Percentiles rank a stretch among this genome's conserved stretches.
Evolutionary conservation across 30 jellyfish, hydroid and myxozoan species (phyloP).

Genomic region (Aurelia sp.): DNA sequence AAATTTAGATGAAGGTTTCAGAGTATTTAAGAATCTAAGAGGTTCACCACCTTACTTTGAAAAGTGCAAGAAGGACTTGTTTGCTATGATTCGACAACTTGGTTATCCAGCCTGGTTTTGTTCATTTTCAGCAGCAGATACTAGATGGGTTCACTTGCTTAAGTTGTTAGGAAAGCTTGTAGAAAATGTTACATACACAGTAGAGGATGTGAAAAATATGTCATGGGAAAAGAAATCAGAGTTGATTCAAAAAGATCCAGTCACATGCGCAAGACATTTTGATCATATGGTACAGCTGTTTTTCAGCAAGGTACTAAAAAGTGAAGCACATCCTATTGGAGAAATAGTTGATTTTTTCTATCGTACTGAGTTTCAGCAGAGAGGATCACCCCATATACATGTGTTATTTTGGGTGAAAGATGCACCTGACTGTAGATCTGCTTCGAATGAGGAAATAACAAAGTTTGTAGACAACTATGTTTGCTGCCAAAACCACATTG

Average conservation of each 20-base stretch:
- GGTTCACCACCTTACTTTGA: slow-evolving; percentile 55
- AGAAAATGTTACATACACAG: not conserved
- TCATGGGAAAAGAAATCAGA: slow-evolving; percentile 43
- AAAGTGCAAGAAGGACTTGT: slow-evolving; percentile 32
- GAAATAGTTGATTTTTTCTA: slow-evolving; percentile 8
- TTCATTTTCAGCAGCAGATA: slow-evolving; percentile 62
- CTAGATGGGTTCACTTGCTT: slow-evolving; percentile 13
- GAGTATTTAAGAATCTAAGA: slow-evolving; percentile 30
- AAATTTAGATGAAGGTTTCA: slow-evolving; percentile 36
- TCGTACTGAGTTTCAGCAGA: slow-evolving; percentile 26
- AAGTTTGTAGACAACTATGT: slow-evolving; percentile 42
- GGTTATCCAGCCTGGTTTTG: slow-evolving; percentile 57
- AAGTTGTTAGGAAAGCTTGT: not conserved
- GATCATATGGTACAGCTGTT: slow-evolving; percentile 24
- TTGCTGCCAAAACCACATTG: not conserved
- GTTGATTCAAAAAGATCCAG: slow-evolving; percentile 10
- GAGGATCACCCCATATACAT: slow-evolving; percentile 65
- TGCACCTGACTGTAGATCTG: slow-evolving; percentile 24
- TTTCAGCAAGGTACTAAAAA: slow-evolving; percentile 8
- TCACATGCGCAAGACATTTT: not conserved
- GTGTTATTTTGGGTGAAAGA: slow-evolving; percentile 35
- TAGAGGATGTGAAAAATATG: slow-evolving; percentile 1
- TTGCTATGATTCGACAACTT: slow-evolving; percentile 57
- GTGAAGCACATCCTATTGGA: slow-evolving; percentile 22
- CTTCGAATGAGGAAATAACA: not conserved